phyloP scores from a whole-genome alignment of 2,797 vertebrate species.

The Oryzias dopingdopingensis region DNA sequence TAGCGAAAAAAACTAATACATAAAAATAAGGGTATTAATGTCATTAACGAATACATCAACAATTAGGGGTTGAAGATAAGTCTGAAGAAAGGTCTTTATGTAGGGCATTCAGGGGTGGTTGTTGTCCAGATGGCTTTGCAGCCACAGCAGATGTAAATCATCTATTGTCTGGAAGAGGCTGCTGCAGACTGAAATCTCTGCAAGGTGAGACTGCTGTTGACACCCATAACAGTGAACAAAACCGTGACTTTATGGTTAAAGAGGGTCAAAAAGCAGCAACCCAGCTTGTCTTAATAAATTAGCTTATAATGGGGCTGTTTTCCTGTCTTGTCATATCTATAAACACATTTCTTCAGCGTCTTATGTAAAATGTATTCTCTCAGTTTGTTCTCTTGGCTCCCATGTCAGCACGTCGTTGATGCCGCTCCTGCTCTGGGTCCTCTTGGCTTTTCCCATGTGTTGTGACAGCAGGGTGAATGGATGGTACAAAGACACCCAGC shows the following conservation, averaged over 20 bases:
- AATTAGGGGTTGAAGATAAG: too few species aligned
- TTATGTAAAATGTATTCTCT: constrained; percentile 13
- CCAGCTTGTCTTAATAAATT: constrained; percentile 24
- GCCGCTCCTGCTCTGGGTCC: constrained; percentile 38
- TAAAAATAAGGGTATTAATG: too few species aligned
- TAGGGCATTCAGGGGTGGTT: constrained; percentile 50
- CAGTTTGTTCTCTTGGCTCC: constrained; percentile 1
- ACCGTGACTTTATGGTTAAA: constrained; percentile 21
- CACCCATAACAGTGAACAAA: constrained; percentile 52
- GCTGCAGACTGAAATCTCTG: constrained; percentile 56
- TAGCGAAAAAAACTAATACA: too few species aligned
- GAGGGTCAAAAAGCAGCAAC: constrained; percentile 27
- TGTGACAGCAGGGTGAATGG: constrained; percentile 60
- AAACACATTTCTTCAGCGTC: too few species aligned
- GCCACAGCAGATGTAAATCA: constrained; percentile 71
- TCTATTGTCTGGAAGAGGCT: constrained; percentile 43
- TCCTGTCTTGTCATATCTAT: background rate
- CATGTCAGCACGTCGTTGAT: constrained; percentile 24
- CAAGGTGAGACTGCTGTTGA: constrained; percentile 61
- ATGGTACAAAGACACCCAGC: constrained; percentile 48
- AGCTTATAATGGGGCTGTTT: constrained; percentile 13
- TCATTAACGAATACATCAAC: too few species aligned
- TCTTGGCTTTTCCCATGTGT: constrained; percentile 25
- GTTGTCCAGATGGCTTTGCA: constrained; percentile 59
- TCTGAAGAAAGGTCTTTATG: constrained; percentile 1